A percentile compares a stretch with the other conserved stretches of the same genome.
phyloP scores from a whole-genome alignment of 1,140 invertebrate genomes.

The Odontomachus brunneus region DNA sequence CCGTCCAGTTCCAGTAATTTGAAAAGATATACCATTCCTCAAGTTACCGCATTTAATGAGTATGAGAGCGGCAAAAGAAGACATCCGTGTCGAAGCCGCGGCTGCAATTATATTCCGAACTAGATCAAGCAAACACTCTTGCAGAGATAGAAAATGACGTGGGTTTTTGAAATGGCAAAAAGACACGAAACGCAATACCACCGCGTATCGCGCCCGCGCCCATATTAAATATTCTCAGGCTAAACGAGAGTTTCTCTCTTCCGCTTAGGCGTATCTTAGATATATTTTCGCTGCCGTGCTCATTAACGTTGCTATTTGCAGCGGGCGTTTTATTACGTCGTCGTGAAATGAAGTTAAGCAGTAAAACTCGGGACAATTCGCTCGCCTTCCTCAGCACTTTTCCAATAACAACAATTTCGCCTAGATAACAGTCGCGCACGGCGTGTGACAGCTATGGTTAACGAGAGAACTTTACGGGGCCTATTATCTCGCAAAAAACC shows the following conservation, averaged over 20 bases:
- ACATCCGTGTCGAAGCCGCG: background rate
- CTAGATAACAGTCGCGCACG: slow-evolving; percentile 44
- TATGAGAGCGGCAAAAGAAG: background rate
- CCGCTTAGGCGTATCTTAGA: slow-evolving; percentile 33
- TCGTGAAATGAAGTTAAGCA: slow-evolving; percentile 51
- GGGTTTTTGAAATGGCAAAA: background rate
- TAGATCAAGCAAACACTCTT: background rate
- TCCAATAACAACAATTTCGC: slow-evolving; percentile 60
- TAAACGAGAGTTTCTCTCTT: background rate
- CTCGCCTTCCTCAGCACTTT: slow-evolving; percentile 46
- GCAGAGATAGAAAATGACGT: background rate
- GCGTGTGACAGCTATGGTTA: slow-evolving; percentile 39
- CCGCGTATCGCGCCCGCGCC: background rate
- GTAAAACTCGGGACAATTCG: slow-evolving; percentile 53
- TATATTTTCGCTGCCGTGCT: slow-evolving; percentile 44
- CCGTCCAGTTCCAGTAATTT: too few species aligned
- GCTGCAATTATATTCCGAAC: background rate
- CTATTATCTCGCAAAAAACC: slow-evolving; percentile 51
- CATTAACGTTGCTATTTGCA: slow-evolving; percentile 53
- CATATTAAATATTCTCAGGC: slow-evolving; percentile 43
- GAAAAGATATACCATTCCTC: background rate
- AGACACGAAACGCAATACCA: background rate
- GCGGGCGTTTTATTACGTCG: slow-evolving; percentile 46
- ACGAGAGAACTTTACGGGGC: slow-evolving; percentile 54
- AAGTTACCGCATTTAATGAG: background rate